These are phyloP conservation scores for Myiopsitta monachus DNA, from an alignment of 2,113 vertebrate species.

Conservation along the genomic window DNA sequence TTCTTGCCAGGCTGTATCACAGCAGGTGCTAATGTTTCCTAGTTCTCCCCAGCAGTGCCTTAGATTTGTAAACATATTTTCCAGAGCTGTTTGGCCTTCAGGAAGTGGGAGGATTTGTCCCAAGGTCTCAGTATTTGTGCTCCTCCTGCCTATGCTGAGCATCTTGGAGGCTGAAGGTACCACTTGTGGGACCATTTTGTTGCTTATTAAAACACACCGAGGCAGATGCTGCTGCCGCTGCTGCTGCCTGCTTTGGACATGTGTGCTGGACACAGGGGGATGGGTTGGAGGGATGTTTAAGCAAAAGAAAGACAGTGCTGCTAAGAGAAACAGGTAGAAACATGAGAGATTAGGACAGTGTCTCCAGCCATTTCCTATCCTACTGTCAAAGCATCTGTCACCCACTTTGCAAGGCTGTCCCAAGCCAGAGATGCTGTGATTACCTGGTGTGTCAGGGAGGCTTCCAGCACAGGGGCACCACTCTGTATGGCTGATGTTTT, in stretches of 20 bases:
- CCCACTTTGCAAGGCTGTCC: neutral
- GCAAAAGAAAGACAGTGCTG: neutral
- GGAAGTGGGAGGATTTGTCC: neutral
- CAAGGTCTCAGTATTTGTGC: neutral
- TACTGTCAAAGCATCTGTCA: neutral
- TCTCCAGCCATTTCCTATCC: neutral
- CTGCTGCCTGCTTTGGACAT: neutral
- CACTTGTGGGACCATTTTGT: neutral
- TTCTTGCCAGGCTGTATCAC: neutral
- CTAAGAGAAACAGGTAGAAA: neutral
- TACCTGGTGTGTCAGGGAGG: neutral
- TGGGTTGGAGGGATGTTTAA: neutral
- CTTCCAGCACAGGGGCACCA: neutral
- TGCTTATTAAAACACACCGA: neutral
- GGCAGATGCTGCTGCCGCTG: neutral
- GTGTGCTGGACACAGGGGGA: neutral
- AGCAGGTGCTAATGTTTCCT: neutral
- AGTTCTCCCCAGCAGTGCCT: neutral
- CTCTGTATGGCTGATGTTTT: neutral
- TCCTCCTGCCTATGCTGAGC: neutral
- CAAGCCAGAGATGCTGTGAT: neutral
- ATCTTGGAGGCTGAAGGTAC: neutral
- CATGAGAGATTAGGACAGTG: neutral
- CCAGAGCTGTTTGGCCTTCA: neutral
- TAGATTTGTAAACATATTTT: neutral